Evolutionary conservation across 2,113 vertebrate genomes (phyloP), one percentile per base, ranked within the genome.

Genomic region (Gallinago jamesoni): DNA sequence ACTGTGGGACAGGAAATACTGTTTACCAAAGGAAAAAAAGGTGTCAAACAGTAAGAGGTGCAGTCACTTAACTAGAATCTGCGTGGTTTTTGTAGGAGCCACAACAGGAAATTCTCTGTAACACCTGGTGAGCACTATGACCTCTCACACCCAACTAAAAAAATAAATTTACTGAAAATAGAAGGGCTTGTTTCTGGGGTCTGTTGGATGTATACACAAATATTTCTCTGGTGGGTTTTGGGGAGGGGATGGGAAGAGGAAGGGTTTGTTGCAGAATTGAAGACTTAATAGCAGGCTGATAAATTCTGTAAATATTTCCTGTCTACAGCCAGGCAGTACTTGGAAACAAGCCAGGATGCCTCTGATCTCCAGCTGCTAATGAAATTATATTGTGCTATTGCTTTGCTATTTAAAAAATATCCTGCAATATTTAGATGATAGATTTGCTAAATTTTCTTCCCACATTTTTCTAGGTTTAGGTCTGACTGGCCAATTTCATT

Each of bases 71-170:
- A 37, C 69, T 16, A 87, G 74, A 72, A 68, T 64, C 18, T 19
- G 57, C 1, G 8, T 64, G 87, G 33, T 31, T 93, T 84, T 90
- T 63, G 12, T 23, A 68, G 41, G 41, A 87, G 53, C 30, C 70
- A 48, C 70, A 64, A 91, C 66, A 93, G 74, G 92, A 96, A 93
- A 85, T 56, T 43, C 23, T 14, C 82, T 82, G 5, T 33, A 75
- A 7, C 85, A 91, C 70, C 57, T 75, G 70, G 70, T 1, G 19
- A 68, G 39, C 33, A 39, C 31, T 8, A 14, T 35, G 0, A 24
- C 62, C 45, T 24, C 53, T 85, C 4, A 1, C 15, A 30, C 0
- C 13, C 14, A 59, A 43, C n/a, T 48, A 41, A 43, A 79, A 7
- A 37, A 17, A 14, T 12, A 43, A 31, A 16, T 37, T 66, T 12